Evolutionary conservation across 2,888 invertebrate species (phyloP).

Genomic region (Thecocarcelia acutangulata): DNA sequence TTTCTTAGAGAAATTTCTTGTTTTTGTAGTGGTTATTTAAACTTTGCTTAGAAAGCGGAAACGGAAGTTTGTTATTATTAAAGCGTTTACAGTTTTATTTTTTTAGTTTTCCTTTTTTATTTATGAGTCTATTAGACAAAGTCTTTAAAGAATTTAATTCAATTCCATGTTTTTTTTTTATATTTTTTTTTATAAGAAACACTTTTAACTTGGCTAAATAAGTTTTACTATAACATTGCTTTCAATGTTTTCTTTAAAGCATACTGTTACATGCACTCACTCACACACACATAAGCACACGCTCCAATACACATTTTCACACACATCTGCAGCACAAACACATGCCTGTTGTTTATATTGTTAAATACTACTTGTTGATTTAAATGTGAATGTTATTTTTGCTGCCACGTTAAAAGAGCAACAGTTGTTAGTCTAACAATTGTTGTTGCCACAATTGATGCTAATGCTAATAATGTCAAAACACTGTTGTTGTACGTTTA

Average conservation of each 20-base stretch:
- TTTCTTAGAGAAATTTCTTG: conserved; percentile 22
- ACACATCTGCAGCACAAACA: neutral
- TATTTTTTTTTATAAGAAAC: conserved; percentile 8
- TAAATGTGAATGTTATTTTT: conserved; percentile 30
- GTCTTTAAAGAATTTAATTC: conserved; percentile 1
- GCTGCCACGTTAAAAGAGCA: conserved; percentile 59
- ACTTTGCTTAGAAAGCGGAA: conserved; percentile 31
- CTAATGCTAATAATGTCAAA: conserved; percentile 67
- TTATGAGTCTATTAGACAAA: neutral
- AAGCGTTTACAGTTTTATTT: neutral
- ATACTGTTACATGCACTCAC: neutral
- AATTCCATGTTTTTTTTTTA: neutral
- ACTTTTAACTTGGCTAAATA: conserved; percentile 16
- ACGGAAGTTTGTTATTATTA: conserved; percentile 55
- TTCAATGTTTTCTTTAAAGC: neutral
- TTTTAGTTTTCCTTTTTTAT: too few relatives aligned
- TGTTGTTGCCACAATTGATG: conserved; percentile 61
- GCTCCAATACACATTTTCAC: neutral
- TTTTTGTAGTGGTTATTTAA: neutral
- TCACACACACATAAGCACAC: neutral
- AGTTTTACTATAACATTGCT: neutral
- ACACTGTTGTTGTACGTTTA: conserved; percentile 29
- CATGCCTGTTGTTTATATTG: conserved; percentile 1
- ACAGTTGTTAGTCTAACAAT: conserved; percentile 64
- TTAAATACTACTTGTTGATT: conserved; percentile 61